A percentile compares a stretch with the other conserved stretches of the same genome.
Conservation (phyloP, 2,888 invertebrate genomes). For the Oscheius myriophilus region DNA sequence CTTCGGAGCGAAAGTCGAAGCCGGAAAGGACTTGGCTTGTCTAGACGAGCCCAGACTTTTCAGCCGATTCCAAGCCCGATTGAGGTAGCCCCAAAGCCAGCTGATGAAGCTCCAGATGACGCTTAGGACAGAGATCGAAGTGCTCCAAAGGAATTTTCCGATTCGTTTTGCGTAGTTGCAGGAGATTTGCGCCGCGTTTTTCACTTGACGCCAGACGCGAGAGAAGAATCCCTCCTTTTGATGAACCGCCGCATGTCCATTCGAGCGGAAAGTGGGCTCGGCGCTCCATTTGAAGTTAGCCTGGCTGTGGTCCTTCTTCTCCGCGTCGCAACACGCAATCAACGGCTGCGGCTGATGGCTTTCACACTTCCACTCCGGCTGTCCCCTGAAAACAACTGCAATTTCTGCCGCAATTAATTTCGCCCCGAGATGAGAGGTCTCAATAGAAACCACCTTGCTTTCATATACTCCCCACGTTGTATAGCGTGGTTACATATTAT, state of each 20-base stretch:
- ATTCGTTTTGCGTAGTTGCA: conserved; percentile 16
- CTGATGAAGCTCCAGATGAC: neutral
- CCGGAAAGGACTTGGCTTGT: conserved; percentile 8
- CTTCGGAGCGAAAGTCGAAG: conserved; percentile 16
- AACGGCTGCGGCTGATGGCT: conserved; percentile 23
- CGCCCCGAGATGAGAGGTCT: neutral
- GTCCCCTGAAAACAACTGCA: conserved; percentile 42
- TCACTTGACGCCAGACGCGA: too few relatives aligned
- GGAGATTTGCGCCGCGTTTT: neutral
- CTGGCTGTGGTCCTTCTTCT: conserved; percentile 20
- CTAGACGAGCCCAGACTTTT: neutral
- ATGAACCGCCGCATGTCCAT: conserved; percentile 6
- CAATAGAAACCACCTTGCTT: neutral
- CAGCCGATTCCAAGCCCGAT: neutral
- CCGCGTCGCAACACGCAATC: conserved; percentile 40
- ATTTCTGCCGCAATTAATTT: conserved; percentile 3
- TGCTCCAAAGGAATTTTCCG: neutral
- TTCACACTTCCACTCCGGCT: conserved; percentile 54
- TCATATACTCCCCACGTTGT: too few relatives aligned
- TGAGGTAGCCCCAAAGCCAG: conserved; percentile 18
- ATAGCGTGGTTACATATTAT: too few relatives aligned
- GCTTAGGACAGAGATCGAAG: neutral
- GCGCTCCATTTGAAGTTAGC: conserved; percentile 19
- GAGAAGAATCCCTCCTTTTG: too few relatives aligned
- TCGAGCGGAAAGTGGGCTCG: conserved; percentile 22